Percentiles rank a stretch among this genome's conserved stretches.
Conservation (phyloP, 2,888 invertebrate genomes). For the Aphidius colemani region DNA sequence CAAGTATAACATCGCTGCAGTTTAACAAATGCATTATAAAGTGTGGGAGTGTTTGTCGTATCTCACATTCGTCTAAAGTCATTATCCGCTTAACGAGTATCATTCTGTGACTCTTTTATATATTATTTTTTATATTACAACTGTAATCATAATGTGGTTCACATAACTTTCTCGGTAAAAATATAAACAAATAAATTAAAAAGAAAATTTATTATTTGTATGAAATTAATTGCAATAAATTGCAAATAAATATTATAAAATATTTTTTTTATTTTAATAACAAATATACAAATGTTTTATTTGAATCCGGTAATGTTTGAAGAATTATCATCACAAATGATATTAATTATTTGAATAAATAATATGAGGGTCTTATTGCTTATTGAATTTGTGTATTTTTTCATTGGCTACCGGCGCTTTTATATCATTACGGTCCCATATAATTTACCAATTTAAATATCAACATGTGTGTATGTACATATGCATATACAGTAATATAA, state of each 20-base stretch:
- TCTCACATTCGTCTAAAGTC: constrained; percentile 25
- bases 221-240: too few relatives aligned
- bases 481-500: neutral
- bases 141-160: constrained; percentile 27
- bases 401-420: neutral
- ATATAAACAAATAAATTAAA: constrained; percentile 14
- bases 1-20: neutral
- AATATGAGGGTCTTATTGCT: neutral
- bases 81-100: constrained; percentile 25
- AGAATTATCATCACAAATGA: too few relatives aligned
- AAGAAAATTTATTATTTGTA: too few relatives aligned
- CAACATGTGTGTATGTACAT: neutral
- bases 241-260: too few relatives aligned
- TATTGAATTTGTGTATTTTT: constrained; percentile 16
- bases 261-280: too few relatives aligned
- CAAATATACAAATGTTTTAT: too few relatives aligned
- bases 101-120: constrained; percentile 17
- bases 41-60: constrained; percentile 10
- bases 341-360: too few relatives aligned
- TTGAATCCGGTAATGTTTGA: too few relatives aligned
- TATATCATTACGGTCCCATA: constrained; percentile 4
- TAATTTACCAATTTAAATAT: neutral
- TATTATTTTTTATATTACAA: constrained; percentile 23
- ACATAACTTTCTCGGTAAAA: constrained; percentile 15
- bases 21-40: constrained; percentile 12